These are phyloP conservation scores for Anser brachyrhynchus DNA, from an alignment of 2,113 vertebrate species.

Conservation along the genomic window DNA sequence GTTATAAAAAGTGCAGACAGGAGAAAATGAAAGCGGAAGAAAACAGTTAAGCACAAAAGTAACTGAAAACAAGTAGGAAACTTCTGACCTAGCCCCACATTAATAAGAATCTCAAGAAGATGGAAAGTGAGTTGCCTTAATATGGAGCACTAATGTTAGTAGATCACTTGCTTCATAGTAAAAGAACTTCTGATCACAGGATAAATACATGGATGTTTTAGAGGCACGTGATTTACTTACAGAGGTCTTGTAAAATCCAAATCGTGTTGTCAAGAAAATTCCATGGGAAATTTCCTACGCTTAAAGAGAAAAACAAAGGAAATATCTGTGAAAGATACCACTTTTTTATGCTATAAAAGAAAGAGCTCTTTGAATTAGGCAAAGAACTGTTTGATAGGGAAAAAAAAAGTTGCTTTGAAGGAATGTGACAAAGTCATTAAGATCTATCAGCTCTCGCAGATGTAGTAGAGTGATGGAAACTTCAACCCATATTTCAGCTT, in stretches of 20 bases:
- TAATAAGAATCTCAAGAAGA: neutral
- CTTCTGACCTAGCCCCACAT: neutral
- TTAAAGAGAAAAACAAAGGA: neutral
- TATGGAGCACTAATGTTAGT: neutral
- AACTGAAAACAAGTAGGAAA: neutral
- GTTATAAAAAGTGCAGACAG: neutral
- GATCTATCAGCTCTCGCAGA: neutral
- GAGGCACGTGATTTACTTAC: neutral
- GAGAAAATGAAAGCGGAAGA: neutral
- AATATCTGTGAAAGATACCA: neutral
- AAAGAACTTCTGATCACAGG: neutral
- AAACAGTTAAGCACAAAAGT: neutral
- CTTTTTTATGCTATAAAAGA: neutral
- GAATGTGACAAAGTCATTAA: neutral
- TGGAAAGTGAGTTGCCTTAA: neutral
- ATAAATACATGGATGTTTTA: neutral
- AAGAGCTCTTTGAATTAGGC: neutral
- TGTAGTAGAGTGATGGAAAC: neutral
- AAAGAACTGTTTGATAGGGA: neutral
- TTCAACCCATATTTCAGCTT: neutral
- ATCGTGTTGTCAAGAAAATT: neutral
- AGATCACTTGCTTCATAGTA: neutral
- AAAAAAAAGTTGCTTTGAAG: neutral
- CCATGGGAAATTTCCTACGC: rapidly evolving
- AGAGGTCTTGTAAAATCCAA: neutral